Evolutionary conservation across 2,113 vertebrate genomes (phyloP), one percentile per base, ranked within the genome.

Genomic region (Dendropsophus ebraccatus): DNA sequence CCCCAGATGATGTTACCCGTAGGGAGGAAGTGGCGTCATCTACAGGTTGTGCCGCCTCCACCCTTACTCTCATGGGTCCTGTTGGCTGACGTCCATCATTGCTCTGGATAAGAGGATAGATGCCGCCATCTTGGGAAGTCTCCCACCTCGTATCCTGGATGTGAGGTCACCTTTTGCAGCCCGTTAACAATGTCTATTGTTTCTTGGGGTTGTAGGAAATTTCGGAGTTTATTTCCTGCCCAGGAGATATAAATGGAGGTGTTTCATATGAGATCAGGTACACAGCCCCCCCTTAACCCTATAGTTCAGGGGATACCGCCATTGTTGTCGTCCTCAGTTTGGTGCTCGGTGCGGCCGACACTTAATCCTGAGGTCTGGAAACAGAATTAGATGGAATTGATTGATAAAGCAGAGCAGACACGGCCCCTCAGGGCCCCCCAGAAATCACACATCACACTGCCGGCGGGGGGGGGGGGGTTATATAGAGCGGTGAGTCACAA

Each of bases 121-220:
- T 23, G 67, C 32, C 19, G 17, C 35, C 7, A 70, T 41, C 6
- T 41, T 70, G 35, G 28, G 41, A 32, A n/a, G 74, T 9, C 0
- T 76, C 88, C 89, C 90, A 89, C 85, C 84, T 4, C 0, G 83
- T 89, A 88, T 91, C 91, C 91, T 94, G 92, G 92, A 95, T 95
- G 92, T 95, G 93, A 96, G 93, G 93, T 96, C 93, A 94, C 89
- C 74, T 86, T 91, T 0, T 93, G 92, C 93, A 90, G 89, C 88
- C 83, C 87, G 37, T 86, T 65, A 89, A 96, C 95, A 96, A 96
- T 94, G 89, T 88, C 89, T 89, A 95, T 96, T 96, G 96, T 96
- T 95, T 87, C 88, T 88, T 87, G 60, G 85, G 87, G 90, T 90
- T 88, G 85, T 90, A 90, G 94, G 94, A 96, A 95, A 91, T 94